phyloP scores from a whole-genome alignment of 2,113 vertebrate species.

The Heloderma charlesbogerti region DNA sequence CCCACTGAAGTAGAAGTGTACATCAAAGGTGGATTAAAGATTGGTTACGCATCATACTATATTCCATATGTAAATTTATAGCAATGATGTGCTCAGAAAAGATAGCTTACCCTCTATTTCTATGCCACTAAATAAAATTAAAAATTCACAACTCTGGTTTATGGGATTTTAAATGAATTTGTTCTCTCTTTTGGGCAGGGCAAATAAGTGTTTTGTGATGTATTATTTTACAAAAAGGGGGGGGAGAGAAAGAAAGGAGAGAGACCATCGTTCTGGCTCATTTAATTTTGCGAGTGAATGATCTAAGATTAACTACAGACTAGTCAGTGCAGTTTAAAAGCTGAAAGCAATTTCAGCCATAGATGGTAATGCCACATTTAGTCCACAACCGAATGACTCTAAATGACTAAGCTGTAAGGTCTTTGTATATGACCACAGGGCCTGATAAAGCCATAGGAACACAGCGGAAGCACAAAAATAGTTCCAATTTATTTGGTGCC shows the following conservation, averaged over 20 bases:
- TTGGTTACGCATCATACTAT: conserved; percentile 90
- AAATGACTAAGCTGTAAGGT: conserved; percentile 87
- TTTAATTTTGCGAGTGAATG: conserved; percentile 91
- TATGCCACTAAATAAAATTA: conserved; percentile 96
- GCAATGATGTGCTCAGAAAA: conserved; percentile 85
- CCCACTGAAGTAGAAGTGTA: conserved; percentile 78
- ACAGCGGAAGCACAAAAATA: conserved; percentile 88
- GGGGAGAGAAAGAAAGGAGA: conserved; percentile 34
- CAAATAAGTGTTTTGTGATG: conserved; percentile 93
- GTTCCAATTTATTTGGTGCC: conserved; percentile 89
- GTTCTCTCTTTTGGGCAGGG: conserved; percentile 90
- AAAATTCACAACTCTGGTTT: conserved; percentile 92
- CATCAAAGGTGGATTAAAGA: conserved; percentile 92
- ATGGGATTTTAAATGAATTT: conserved; percentile 91
- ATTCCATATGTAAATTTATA: conserved; percentile 94
- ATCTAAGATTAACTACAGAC: conserved; percentile 92
- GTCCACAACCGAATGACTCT: conserved; percentile 88
- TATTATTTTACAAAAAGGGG: conserved; percentile 79
- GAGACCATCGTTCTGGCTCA: conserved; percentile 84
- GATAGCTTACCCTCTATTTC: conserved; percentile 89
- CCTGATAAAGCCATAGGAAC: conserved; percentile 88
- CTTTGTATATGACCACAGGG: conserved; percentile 89
- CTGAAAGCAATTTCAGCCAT: conserved; percentile 90
- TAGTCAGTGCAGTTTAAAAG: conserved; percentile 90
- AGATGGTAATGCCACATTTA: conserved; percentile 89